A percentile compares a stretch with the other conserved stretches of the same genome.
Evolutionary conservation across 2,797 vertebrate species (phyloP).

Genomic region (Mormyrus proboscirostris): DNA sequence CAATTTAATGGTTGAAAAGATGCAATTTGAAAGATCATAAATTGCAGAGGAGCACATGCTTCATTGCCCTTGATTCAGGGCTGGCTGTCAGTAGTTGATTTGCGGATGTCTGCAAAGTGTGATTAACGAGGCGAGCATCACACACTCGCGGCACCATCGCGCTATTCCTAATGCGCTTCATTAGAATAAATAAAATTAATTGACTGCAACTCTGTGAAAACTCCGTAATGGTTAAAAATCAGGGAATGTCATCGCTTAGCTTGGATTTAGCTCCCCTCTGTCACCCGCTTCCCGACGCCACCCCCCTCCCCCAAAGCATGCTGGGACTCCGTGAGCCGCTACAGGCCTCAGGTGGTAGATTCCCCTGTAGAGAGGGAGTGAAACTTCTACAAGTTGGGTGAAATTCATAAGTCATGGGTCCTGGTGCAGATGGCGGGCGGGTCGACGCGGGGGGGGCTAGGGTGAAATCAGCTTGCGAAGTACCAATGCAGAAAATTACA

Average conservation of each 20-base stretch:
- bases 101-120: slow-evolving; percentile 99
- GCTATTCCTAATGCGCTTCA: slow-evolving; percentile 99
- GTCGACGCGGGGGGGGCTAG: neutral
- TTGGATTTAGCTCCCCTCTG: slow-evolving; percentile 89
- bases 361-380: slow-evolving; percentile 42
- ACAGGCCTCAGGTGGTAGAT: slow-evolving; percentile 32
- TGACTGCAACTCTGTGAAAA: slow-evolving; percentile 99
- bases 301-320: slow-evolving; percentile 44
- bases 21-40: slow-evolving; percentile 99
- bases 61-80: slow-evolving; percentile 99
- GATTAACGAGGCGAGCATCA: slow-evolving; percentile 99
- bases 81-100: slow-evolving; percentile 99
- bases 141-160: slow-evolving; percentile 83
- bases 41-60: slow-evolving; percentile 99
- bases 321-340: slow-evolving; percentile 45
- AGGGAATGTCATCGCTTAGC: slow-evolving; percentile 89
- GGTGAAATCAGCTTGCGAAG: slow-evolving; percentile 51
- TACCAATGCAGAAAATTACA: slow-evolving; percentile 74
- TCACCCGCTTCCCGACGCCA: slow-evolving; percentile 77
- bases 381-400: slow-evolving; percentile 16
- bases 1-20: slow-evolving; percentile 99
- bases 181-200: slow-evolving; percentile 99
- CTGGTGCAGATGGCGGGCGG: neutral
- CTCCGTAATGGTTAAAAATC: slow-evolving; percentile 99
- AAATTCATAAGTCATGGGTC: neutral